Conservation (phyloP, 37 sponge, comb jelly and placozoan species). For the Axinella damicornis region DNA sequence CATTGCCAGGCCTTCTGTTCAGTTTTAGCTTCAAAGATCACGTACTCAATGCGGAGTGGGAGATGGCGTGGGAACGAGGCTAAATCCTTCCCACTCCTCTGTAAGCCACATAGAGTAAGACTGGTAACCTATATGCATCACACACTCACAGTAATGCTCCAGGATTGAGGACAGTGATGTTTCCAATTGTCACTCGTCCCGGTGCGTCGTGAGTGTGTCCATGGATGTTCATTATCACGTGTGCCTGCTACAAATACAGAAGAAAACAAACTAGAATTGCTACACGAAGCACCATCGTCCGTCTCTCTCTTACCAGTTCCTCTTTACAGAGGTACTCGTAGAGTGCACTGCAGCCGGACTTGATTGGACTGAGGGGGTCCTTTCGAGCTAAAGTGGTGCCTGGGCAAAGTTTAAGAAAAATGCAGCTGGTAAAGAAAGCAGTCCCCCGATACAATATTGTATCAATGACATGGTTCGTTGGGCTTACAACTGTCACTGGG, state of each 20-base stretch:
- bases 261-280: not conserved
- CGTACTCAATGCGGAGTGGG: too few species aligned
- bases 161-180: conserved; percentile 69
- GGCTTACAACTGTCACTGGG: conserved; percentile 63
- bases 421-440: too few species aligned
- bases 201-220: conserved; percentile 81
- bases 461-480: too few species aligned
- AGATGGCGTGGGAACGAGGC: too few species aligned
- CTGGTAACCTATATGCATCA: too few species aligned
- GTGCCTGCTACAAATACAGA: conserved; percentile 54
- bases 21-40: too few species aligned
- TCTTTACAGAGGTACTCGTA: conserved; percentile 18
- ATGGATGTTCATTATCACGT: conserved; percentile 77
- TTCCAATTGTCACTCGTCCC: conserved; percentile 70
- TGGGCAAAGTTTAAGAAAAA: too few species aligned
- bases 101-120: too few species aligned
- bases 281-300: too few species aligned
- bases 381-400: conserved; percentile 23
- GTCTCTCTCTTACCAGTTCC: conserved; percentile 44
- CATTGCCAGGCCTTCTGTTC: too few species aligned
- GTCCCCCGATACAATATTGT: too few species aligned
- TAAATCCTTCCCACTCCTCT: too few species aligned
- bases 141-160: conserved; percentile 76
- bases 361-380: conserved; percentile 29
- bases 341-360: conserved; percentile 33